phyloP scores from a whole-genome alignment of 2,113 vertebrate genomes.

The Orientallactaga bullata region DNA sequence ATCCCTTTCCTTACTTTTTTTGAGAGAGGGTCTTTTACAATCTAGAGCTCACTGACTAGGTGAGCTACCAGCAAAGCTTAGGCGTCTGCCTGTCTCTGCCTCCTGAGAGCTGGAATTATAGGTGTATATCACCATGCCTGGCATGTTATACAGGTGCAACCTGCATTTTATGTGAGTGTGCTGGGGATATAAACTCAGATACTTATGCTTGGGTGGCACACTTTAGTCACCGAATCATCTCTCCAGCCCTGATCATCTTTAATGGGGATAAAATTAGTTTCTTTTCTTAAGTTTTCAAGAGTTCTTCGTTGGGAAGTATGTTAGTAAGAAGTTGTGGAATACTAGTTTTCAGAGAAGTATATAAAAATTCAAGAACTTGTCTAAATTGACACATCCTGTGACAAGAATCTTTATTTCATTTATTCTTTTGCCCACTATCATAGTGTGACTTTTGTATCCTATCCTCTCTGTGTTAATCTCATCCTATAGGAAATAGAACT shows the following conservation, averaged over 20 bases:
- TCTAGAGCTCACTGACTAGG: too few species aligned
- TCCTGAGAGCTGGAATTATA: too few species aligned
- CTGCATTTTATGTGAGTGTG: too few species aligned
- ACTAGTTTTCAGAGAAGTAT: background rate
- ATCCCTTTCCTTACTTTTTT: too few species aligned
- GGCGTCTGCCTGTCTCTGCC: too few species aligned
- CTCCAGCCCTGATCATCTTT: background rate
- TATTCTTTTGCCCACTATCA: background rate
- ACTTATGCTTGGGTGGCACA: background rate
- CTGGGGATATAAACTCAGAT: too few species aligned
- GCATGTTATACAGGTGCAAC: too few species aligned
- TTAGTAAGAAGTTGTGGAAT: background rate
- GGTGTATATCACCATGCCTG: too few species aligned
- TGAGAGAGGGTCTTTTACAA: too few species aligned
- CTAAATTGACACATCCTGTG: conserved; percentile 1
- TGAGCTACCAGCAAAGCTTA: too few species aligned
- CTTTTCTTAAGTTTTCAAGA: conserved; percentile 1
- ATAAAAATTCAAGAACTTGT: conserved; percentile 31
- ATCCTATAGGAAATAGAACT: conserved; percentile 13
- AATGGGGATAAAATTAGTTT: background rate
- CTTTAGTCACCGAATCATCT: too few species aligned
- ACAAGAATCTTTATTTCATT: conserved; percentile 9
- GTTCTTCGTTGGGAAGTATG: background rate
- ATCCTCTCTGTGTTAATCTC: background rate
- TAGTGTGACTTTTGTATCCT: background rate